Base-by-base conservation (phyloP, 1,140 invertebrate species). In the Zaprionus camerounensis region DNA sequence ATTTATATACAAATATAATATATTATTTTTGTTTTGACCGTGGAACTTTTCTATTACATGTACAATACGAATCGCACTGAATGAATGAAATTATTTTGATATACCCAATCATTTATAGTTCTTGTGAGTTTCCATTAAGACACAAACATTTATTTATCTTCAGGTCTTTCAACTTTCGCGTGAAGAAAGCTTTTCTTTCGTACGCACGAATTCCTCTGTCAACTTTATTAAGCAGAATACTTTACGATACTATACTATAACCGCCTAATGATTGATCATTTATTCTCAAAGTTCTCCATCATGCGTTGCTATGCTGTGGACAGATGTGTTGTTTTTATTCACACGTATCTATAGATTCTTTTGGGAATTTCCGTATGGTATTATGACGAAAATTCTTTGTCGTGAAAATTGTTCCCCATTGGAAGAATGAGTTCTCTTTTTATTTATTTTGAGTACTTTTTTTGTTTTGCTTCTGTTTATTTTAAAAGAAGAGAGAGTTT, bases 311-410 rank as follows among this genome's bases (percentile, higher is more conserved):
- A 75, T 57, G 72, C 59, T 73, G 24, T 20, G 49, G 9, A 49
- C 17, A 34, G 24, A 56, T 28, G 28, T 49, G 17, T 49, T 63
- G 7, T 62, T 46, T 12, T 20, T 34, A 38, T 66, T 56, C 53
- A 34, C 65, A 56, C 36, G 28, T 59, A 55, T 62, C 46, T 44
- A 63, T 36, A 57, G 63, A 41, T 71, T 6, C 17, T 66, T 58
- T 65, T 71, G 68, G 73, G 71, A 74, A 78, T 65, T 78, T 78
- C 76, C 72, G 76, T 58, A 58, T 46, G 13, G n/a, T 57, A 63
- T 57, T 20, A 62, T 73, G 70, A 77, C 75, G 75, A 72, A 67
- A 71, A 76, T 41, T 77, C 31, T 49, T 61, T 31, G 53, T 53
- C 61, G 31, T 34, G 38, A 92, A 92, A 51, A 46, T 57, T 61